Base-by-base conservation (phyloP, 2,888 invertebrate species). In the Hyppa rectilinea region DNA sequence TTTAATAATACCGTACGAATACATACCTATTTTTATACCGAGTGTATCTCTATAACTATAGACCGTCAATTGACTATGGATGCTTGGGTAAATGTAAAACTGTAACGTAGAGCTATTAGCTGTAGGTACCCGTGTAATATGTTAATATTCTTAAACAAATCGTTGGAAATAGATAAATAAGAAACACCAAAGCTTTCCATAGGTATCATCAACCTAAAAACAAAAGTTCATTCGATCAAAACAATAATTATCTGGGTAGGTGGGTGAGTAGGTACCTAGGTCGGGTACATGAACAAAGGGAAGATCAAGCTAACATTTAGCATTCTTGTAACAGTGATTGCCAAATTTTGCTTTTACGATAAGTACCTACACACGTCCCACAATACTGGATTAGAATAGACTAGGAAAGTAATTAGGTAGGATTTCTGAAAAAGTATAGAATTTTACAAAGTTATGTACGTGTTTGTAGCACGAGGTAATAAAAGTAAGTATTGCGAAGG, bases 1-100 rank as follows among this genome's bases (percentile, higher is more conserved):
- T 84, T 79, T 82, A 87, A 75, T 80, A 86, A 85, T 85, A 85
- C 83, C 81, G 84, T 84, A 84, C 78, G 84, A 81, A 82, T 82
- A 82, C 78, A 68, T 72, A 83, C 64, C 85, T 88, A 86, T 85
- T 85, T 87, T 83, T 84, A 84, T 83, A 83, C 84, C 47, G 75
- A 61, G 68, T 63, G 70, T 85, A 73, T 70, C 62, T 62, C 23
- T 74, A 61, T 65, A 66, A 4, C 62, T 73, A 60, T 66, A 58
- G 60, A 63, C 36, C 43, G 62, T 55, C 71, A 78, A 82, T 79
- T 71, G 71, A 78, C 36, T 81, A 71, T 67, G 52, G 66, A 77
- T 71, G 47, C 50, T 20, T 58, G 45, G 55, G 55, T 64, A 34
- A 60, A 34, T 63, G 59, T 75, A 47, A 59, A 80, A 64, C 50